Evolutionary conservation across 2,113 vertebrate species (phyloP).

Genomic region (Mionectes macconnelli): DNA sequence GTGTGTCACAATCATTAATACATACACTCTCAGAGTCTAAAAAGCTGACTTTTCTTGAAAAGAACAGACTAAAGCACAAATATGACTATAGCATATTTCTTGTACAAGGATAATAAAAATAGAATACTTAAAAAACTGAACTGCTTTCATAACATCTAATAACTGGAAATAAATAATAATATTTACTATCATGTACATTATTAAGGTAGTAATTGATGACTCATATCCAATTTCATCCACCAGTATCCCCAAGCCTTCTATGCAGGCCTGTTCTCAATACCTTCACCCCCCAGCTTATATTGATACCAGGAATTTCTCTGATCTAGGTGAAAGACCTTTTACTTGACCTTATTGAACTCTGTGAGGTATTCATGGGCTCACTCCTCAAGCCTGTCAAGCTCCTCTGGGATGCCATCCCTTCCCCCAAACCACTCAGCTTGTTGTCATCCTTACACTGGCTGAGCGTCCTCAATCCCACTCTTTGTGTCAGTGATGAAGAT

Average conservation of each 20-base stretch:
- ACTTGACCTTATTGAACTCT: background rate
- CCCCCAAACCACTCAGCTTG: background rate
- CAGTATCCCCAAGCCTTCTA: background rate
- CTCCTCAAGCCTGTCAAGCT: background rate
- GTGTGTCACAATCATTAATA: background rate
- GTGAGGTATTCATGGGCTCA: background rate
- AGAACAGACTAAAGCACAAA: background rate
- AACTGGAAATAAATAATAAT: background rate
- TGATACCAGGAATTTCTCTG: rapidly evolving
- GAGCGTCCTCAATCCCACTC: background rate
- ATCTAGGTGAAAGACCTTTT: background rate
- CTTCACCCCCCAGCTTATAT: background rate
- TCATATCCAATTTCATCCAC: background rate
- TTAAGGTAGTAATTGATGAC: rapidly evolving
- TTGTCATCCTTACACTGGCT: background rate
- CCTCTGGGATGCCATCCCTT: background rate
- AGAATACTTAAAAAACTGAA: background rate
- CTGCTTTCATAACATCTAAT: background rate
- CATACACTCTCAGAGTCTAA: background rate
- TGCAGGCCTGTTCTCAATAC: background rate
- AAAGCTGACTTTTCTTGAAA: background rate
- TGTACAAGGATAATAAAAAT: background rate
- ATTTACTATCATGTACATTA: background rate
- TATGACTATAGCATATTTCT: background rate
- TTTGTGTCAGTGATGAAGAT: background rate